Evolutionary conservation across 2,888 invertebrate species (phyloP).

Genomic region (Pollenia griseotomentosa): DNA sequence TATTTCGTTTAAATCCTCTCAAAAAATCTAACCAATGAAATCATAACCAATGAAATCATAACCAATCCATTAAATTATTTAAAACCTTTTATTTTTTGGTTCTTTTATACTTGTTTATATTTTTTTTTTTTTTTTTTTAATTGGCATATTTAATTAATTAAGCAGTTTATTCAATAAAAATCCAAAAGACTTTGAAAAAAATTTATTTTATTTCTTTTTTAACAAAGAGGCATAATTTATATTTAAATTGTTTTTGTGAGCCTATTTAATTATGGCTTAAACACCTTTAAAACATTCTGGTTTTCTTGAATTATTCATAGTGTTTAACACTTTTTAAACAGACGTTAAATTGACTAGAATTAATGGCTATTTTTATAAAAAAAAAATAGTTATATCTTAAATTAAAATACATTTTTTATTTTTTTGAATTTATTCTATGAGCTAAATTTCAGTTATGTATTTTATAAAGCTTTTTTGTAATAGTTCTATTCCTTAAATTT

Average conservation of each 20-base stretch:
- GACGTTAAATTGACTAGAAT: constrained; percentile 32
- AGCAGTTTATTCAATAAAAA: constrained; percentile 11
- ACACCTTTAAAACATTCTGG: not conserved
- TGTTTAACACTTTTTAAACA: constrained; percentile 20
- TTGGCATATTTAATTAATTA: constrained; percentile 33
- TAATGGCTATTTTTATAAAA: constrained; percentile 15
- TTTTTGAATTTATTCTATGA: too few species aligned
- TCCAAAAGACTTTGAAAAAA: not conserved
- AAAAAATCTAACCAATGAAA: too few species aligned
- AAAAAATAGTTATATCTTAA: not conserved
- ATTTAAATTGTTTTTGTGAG: constrained; percentile 41
- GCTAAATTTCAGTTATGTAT: too few species aligned
- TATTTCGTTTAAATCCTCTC: too few species aligned
- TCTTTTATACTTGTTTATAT: not conserved
- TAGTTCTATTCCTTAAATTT: too few species aligned
- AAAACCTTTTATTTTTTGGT: too few species aligned
- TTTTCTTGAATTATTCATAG: constrained; percentile 33
- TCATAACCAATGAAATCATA: too few species aligned
- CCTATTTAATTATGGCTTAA: constrained; percentile 41
- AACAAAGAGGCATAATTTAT: constrained; percentile 17
- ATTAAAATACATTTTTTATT: too few species aligned
- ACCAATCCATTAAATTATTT: too few species aligned
- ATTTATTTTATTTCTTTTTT: not conserved
- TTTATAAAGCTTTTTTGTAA: too few species aligned
- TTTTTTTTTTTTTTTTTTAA: not conserved